These are phyloP conservation scores for Paradoxurus hermaphroditus DNA, from an alignment of 2,113 vertebrate genomes.

Conservation along the genomic window DNA sequence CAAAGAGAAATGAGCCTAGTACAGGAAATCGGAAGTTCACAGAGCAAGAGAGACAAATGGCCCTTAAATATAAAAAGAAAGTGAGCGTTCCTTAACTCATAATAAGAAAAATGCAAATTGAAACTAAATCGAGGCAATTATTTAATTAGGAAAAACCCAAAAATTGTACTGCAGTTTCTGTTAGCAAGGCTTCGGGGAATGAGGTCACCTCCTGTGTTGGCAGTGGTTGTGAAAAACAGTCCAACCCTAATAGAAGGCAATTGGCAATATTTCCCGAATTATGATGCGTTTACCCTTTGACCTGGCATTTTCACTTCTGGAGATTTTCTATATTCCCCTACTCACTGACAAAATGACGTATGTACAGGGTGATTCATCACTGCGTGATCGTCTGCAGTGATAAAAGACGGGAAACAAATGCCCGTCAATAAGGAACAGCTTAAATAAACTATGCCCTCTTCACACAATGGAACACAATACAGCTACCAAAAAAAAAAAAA, in stretches of 20 bases:
- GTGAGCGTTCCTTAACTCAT: background rate
- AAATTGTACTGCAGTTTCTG: background rate
- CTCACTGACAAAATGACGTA: slow-evolving; percentile 2
- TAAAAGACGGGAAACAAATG: background rate
- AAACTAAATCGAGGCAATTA: background rate
- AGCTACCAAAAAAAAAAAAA: background rate
- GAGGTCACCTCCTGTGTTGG: background rate
- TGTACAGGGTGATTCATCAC: background rate
- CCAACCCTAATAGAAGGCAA: background rate
- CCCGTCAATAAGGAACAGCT: background rate
- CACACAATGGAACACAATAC: background rate
- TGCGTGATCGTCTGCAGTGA: background rate
- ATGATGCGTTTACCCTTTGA: background rate
- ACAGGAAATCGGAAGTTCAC: background rate
- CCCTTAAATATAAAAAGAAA: background rate
- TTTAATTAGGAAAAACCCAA: slow-evolving; percentile 10
- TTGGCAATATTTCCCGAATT: background rate
- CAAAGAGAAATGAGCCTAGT: background rate
- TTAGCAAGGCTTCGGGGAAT: background rate
- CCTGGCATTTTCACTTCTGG: background rate
- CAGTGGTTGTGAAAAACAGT: background rate
- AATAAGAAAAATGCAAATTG: slow-evolving; percentile 1
- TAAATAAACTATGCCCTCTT: background rate
- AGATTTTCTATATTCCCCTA: background rate
- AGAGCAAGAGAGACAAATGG: background rate